Percentiles rank a stretch among this genome's conserved stretches.
These are phyloP conservation scores for Trachymyrmex cornetzi DNA, from an alignment of 1,140 invertebrate genomes.

Conservation along the genomic window DNA sequence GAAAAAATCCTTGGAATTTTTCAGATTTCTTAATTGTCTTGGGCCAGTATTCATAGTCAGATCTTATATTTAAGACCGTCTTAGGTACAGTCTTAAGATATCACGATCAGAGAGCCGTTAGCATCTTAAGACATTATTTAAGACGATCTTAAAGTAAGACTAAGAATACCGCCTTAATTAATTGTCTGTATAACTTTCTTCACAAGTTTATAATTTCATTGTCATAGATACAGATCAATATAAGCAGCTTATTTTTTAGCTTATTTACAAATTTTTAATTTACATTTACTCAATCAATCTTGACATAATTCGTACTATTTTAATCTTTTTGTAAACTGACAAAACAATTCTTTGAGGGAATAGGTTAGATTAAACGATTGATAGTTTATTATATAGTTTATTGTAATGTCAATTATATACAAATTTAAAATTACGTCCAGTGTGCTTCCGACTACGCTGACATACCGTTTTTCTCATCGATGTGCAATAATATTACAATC, in stretches of 20 bases:
- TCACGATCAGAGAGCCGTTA: too few species aligned
- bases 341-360: neutral
- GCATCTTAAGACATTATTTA: too few species aligned
- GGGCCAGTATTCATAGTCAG: too few species aligned
- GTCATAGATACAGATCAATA: neutral
- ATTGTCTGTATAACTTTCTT: neutral
- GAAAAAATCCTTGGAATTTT: conserved; percentile 23
- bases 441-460: conserved; percentile 71
- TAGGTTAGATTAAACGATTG: neutral
- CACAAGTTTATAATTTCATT: neutral
- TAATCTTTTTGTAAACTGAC: neutral
- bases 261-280: neutral
- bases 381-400: conserved; percentile 80
- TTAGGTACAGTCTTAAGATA: too few species aligned
- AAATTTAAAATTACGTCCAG: conserved; percentile 83
- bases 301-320: neutral
- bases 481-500: conserved; percentile 70
- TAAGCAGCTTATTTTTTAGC: neutral
- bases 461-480: conserved; percentile 61
- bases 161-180: neutral
- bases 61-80: too few species aligned
- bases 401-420: conserved; percentile 85
- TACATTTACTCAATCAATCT: neutral
- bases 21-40: neutral
- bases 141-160: too few species aligned